Percentiles rank a stretch among this genome's conserved stretches.
These are phyloP conservation scores for Pungitius pungitius DNA, from an alignment of 2,113 vertebrate species.

Conservation along the genomic window DNA sequence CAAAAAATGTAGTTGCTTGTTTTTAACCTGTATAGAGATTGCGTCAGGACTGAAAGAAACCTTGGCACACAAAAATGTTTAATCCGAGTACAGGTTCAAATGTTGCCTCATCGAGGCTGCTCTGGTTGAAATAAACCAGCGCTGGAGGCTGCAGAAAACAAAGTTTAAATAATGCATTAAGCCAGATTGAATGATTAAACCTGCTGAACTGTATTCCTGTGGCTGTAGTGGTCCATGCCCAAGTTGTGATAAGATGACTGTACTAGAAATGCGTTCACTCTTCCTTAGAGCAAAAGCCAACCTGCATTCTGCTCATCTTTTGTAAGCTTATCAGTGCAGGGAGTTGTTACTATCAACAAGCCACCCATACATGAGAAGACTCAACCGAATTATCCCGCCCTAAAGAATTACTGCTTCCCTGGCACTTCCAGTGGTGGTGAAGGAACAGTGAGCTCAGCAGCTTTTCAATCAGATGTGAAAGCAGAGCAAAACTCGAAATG, in stretches of 20 bases:
- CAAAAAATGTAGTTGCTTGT: neutral
- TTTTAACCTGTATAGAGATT: neutral
- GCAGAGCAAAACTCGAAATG: neutral
- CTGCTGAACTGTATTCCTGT: neutral
- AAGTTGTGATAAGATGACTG: neutral
- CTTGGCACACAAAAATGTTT: neutral
- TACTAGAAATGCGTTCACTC: too few relatives aligned
- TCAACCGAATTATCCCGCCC: constrained; percentile 19
- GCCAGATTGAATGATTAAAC: neutral
- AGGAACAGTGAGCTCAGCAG: neutral
- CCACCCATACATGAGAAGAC: constrained; percentile 17
- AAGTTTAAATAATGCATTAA: neutral
- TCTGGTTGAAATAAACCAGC: neutral
- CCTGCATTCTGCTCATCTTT: constrained; percentile 12
- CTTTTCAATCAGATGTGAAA: neutral
- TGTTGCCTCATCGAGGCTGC: neutral
- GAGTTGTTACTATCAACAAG: constrained; percentile 9
- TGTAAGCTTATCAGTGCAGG: constrained; percentile 14
- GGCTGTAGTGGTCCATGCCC: neutral
- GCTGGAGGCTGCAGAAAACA: neutral
- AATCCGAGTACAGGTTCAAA: neutral
- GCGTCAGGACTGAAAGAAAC: neutral
- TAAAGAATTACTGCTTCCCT: constrained; percentile 12
- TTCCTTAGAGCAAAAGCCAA: neutral
- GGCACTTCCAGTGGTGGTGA: constrained; percentile 2